These are phyloP conservation scores for Liodrosophila aerea DNA, from an alignment of 2,888 invertebrate species.

Conservation along the genomic window DNA sequence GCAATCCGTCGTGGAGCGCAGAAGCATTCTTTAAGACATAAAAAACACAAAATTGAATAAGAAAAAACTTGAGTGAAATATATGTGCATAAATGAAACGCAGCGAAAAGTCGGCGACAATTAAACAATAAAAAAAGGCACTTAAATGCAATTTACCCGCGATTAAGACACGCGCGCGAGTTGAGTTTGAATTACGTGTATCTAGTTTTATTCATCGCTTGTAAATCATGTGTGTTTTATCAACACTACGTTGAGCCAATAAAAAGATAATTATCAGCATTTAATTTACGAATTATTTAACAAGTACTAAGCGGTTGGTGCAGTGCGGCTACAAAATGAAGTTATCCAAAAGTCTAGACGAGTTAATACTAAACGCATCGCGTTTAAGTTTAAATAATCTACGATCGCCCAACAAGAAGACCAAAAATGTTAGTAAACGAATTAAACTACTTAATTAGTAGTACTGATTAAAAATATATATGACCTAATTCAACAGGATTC, in stretches of 20 bases:
- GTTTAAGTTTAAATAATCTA: slow-evolving; percentile 80
- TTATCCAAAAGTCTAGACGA: slow-evolving; percentile 82
- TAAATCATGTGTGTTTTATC: slow-evolving; percentile 33
- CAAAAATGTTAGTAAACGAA: slow-evolving; percentile 79
- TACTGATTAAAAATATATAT: not conserved
- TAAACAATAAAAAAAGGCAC: slow-evolving; percentile 1
- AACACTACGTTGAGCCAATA: slow-evolving; percentile 21
- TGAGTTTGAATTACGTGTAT: slow-evolving; percentile 24
- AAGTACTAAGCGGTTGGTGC: slow-evolving; percentile 20
- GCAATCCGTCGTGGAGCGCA: slow-evolving; percentile 45
- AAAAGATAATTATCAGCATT: slow-evolving; percentile 19
- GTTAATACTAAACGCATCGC: slow-evolving; percentile 82
- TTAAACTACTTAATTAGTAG: too few relatives aligned
- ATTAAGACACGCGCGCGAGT: slow-evolving; percentile 34
- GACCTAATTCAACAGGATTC: too few relatives aligned
- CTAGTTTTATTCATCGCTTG: slow-evolving; percentile 24
- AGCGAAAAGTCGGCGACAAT: not conserved
- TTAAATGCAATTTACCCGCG: slow-evolving; percentile 27
- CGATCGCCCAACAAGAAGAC: slow-evolving; percentile 78
- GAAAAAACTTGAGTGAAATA: not conserved
- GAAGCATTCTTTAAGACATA: slow-evolving; percentile 41
- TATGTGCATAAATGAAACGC: not conserved
- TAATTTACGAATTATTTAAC: slow-evolving; percentile 21
- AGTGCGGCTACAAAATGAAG: slow-evolving; percentile 77
- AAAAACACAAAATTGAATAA: not conserved